Base-by-base conservation (phyloP, 2,113 vertebrate genomes). In the Python bivittatus region DNA sequence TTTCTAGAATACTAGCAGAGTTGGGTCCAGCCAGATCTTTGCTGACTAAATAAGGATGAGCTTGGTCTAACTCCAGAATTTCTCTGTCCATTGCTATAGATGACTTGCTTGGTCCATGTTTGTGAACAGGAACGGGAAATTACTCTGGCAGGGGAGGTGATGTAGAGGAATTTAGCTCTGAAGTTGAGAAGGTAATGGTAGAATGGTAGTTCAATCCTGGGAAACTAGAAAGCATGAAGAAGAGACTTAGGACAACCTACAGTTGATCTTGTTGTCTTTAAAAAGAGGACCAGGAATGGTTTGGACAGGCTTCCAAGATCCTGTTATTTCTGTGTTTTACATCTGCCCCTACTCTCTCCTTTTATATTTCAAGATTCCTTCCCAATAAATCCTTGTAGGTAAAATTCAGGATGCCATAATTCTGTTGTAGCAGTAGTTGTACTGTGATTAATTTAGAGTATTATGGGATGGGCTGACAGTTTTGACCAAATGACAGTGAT, bases 401-500 rank as follows among this genome's bases (percentile, higher is more conserved):
- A n/a, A 85, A 61, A 84, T 64, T 61, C 12, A 85, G 60, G 44
- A 29, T 8, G 1, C 33, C 8, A 33, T 38, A 44, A 85, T 61
- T 54, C 38, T 60, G 42, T 61, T 38, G 57, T 33, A 48, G 7
- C 53, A 53, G 72, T 25, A 11, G 3, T n/a, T 64, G 57, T 10
- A 20, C 44, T 0, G 57, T 54, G 87, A 83, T 85, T 85, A 89
- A 89, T 92, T 92, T 68, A 64, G 79, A 7, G 29, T 23, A 92
- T 92, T 64, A 89, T 85, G 87, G 91, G 87, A 89, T 92, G 88
- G 88, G 60, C 22, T 61, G 87, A 54, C 91, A 92, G 57, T 85
- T 89, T 85, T 92, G 91, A 92, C 89, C 72, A 64, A 92, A 92
- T 44, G 53, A 89, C 57, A 89, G 84, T 44, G 57, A 48, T 92